Conservation (phyloP, 2,888 invertebrate species). For the Bursaphelenchus okinawaensis region DNA sequence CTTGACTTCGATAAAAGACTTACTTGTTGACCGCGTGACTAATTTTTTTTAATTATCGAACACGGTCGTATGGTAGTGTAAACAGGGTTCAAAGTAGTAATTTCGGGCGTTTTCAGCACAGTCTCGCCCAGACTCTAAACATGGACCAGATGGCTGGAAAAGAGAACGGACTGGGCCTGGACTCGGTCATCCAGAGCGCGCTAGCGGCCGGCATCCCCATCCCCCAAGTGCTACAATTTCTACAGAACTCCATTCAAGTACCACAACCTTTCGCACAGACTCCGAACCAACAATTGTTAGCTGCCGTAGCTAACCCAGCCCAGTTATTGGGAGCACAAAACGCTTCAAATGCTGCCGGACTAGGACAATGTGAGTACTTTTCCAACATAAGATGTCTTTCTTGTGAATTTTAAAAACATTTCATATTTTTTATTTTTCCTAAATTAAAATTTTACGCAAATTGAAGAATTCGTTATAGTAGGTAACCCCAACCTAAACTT, state of each 20-base stretch:
- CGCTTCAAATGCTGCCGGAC: not conserved
- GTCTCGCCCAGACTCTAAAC: too few relatives aligned
- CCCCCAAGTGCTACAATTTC: slow-evolving; percentile 25
- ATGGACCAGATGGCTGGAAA: not conserved
- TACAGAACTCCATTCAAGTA: slow-evolving; percentile 10
- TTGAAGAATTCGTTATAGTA: not conserved
- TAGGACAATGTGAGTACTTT: not conserved
- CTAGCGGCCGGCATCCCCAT: slow-evolving; percentile 26
- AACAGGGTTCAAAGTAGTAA: too few relatives aligned
- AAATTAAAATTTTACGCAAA: not conserved
- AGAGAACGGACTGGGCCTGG: slow-evolving; percentile 1
- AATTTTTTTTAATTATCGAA: too few relatives aligned
- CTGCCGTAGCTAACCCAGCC: not conserved
- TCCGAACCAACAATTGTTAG: not conserved
- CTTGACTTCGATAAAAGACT: not conserved
- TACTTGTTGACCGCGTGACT: not conserved
- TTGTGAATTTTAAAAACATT: not conserved
- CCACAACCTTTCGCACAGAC: not conserved
- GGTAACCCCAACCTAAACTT: not conserved
- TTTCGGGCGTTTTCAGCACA: too few relatives aligned
- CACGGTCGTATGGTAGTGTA: too few relatives aligned
- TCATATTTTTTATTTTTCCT: not conserved
- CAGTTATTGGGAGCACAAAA: not conserved
- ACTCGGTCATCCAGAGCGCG: slow-evolving; percentile 17
- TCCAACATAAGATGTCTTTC: too few relatives aligned